These are phyloP conservation scores for Columba janthina DNA, from an alignment of 2,113 vertebrate genomes.

Conservation along the genomic window DNA sequence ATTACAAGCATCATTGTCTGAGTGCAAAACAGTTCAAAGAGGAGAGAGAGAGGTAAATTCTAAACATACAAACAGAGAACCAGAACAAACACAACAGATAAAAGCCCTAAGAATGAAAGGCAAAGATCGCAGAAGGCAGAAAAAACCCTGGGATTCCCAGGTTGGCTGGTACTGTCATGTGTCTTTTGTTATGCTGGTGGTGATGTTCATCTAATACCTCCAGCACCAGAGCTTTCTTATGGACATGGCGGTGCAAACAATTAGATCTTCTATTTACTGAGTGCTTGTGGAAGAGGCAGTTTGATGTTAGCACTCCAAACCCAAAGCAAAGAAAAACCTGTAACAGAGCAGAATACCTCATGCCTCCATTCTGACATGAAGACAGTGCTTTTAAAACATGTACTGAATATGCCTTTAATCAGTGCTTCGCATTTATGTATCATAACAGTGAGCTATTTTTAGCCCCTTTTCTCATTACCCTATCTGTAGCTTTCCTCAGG, in stretches of 20 bases:
- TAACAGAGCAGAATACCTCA: neutral
- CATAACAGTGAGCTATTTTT: neutral
- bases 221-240: neutral
- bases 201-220: neutral
- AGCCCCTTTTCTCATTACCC: neutral
- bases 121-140: neutral
- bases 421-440: neutral
- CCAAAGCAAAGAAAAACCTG: accelerated
- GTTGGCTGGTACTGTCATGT: accelerated
- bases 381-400: neutral
- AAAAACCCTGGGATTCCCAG: neutral
- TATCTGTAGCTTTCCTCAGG: neutral
- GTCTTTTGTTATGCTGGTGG: neutral
- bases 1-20: neutral
- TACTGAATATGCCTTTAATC: neutral
- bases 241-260: neutral
- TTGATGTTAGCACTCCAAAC: neutral
- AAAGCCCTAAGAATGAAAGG: neutral
- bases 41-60: neutral
- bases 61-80: neutral
- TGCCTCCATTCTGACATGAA: neutral
- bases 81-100: neutral
- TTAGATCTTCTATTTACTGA: neutral
- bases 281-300: neutral
- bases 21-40: neutral